These are phyloP conservation scores for Azorinus chamasolen DNA, from an alignment of 2,888 invertebrate species.

Conservation along the genomic window DNA sequence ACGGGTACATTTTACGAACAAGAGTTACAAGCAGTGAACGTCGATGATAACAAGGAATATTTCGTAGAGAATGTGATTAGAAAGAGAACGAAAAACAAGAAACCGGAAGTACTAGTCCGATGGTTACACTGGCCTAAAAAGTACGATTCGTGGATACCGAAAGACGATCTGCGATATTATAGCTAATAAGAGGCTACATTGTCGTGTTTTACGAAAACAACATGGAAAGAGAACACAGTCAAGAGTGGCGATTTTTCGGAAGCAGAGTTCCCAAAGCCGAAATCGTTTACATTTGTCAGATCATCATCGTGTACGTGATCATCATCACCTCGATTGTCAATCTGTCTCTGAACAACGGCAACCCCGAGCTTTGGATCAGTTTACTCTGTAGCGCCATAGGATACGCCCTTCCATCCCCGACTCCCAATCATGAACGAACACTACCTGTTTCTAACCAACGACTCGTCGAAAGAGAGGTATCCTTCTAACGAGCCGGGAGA, in stretches of 20 bases:
- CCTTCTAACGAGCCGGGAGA: background rate
- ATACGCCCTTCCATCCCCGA: slow-evolving; percentile 25
- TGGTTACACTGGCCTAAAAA: slow-evolving; percentile 39
- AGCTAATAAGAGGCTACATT: slow-evolving; percentile 14
- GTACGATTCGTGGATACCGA: slow-evolving; percentile 22
- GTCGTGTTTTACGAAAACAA: too few relatives aligned
- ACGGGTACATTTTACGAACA: slow-evolving; percentile 25
- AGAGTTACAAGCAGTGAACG: slow-evolving; percentile 23
- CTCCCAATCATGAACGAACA: slow-evolving; percentile 4
- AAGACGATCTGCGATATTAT: slow-evolving; percentile 6
- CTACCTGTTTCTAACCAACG: slow-evolving; percentile 15
- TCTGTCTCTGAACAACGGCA: background rate
- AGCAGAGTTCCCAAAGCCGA: too few relatives aligned
- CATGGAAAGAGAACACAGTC: too few relatives aligned
- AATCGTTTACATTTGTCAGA: background rate
- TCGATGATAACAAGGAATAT: slow-evolving; percentile 22
- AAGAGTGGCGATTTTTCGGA: too few relatives aligned
- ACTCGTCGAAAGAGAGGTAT: slow-evolving; percentile 6
- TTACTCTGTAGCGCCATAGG: background rate
- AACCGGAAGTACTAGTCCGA: slow-evolving; percentile 16
- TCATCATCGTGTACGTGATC: too few relatives aligned
- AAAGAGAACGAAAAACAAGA: slow-evolving; percentile 9
- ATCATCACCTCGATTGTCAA: background rate
- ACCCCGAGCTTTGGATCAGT: background rate
- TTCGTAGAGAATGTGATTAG: slow-evolving; percentile 13